Percentiles rank a stretch among this genome's conserved stretches.
Conservation (phyloP, 2,797 vertebrate species). For the Chelon auratus region DNA sequence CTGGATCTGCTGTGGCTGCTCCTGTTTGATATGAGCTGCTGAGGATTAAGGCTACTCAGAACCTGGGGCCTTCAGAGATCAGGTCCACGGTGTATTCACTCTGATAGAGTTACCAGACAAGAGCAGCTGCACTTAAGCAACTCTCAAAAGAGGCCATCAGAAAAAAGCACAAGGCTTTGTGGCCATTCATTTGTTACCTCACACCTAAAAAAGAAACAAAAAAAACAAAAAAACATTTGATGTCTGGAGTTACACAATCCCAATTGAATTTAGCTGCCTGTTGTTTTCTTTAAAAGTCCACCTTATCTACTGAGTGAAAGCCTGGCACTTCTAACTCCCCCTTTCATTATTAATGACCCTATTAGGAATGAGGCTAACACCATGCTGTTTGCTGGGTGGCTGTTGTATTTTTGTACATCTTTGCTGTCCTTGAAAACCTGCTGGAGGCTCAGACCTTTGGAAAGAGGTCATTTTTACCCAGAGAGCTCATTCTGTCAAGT, state of each 20-base stretch:
- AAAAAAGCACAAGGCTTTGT: conserved; percentile 15
- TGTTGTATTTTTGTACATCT: conserved; percentile 33
- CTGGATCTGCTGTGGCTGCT: conserved; percentile 54
- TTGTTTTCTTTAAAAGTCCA: conserved; percentile 50
- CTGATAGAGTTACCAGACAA: conserved; percentile 53
- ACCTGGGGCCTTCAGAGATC: conserved; percentile 39
- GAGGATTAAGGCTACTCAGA: conserved; percentile 48
- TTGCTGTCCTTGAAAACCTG: conserved; percentile 37
- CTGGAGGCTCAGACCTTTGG: conserved; percentile 27
- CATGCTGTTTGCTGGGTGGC: conserved; percentile 28
- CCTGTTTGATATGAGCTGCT: conserved; percentile 65
- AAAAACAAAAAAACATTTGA: conserved; percentile 33
- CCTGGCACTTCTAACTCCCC: conserved; percentile 40
- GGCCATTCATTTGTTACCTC: conserved; percentile 29
- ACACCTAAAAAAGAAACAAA: conserved; percentile 19
- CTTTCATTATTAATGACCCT: conserved; percentile 57
- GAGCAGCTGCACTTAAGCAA: conserved; percentile 11
- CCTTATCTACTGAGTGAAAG: conserved; percentile 44
- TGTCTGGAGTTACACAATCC: conserved; percentile 51
- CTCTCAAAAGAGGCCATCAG: conserved; percentile 20
- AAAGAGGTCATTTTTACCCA: conserved; percentile 3
- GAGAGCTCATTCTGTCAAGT: conserved; percentile 11
- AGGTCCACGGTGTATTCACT: conserved; percentile 48
- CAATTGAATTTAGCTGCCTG: conserved; percentile 43
- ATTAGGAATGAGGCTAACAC: conserved; percentile 49